These are phyloP conservation scores for Mustelus asterias DNA, from an alignment of 2,113 vertebrate species.

Conservation along the genomic window DNA sequence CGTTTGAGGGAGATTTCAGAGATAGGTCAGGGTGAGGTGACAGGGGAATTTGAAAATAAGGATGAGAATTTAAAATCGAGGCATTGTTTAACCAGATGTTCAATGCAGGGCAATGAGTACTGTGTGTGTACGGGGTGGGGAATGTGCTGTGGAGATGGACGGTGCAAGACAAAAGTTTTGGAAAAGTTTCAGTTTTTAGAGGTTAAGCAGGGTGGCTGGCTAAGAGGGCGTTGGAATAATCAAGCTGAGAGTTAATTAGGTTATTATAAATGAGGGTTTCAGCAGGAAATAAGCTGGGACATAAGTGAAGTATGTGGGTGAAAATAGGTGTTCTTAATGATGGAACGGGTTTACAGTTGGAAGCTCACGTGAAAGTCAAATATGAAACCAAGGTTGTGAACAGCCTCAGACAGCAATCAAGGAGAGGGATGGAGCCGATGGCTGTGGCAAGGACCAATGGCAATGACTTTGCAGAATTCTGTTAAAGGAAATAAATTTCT, in stretches of 20 bases:
- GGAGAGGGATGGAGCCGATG: background rate
- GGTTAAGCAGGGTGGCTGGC: background rate
- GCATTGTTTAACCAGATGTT: too few species aligned
- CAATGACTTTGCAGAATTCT: background rate
- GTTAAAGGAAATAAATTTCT: background rate
- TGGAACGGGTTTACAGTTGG: background rate
- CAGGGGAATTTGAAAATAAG: too few species aligned
- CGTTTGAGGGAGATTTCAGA: too few species aligned
- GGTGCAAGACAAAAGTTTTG: background rate
- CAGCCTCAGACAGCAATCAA: background rate
- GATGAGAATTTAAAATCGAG: too few species aligned
- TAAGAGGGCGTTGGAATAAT: background rate
- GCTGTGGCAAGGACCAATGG: too few species aligned
- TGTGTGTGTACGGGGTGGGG: background rate
- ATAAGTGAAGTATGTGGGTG: background rate
- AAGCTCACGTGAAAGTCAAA: background rate
- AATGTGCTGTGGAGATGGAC: background rate
- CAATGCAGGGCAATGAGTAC: too few species aligned
- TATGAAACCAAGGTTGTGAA: background rate
- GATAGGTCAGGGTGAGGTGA: too few species aligned
- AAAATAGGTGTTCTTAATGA: background rate
- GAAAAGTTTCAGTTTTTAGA: background rate
- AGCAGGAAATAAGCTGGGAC: background rate
- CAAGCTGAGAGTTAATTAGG: background rate
- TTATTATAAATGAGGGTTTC: background rate